Conservation (phyloP, 2,797 vertebrate genomes). For the Xenops minutus region DNA sequence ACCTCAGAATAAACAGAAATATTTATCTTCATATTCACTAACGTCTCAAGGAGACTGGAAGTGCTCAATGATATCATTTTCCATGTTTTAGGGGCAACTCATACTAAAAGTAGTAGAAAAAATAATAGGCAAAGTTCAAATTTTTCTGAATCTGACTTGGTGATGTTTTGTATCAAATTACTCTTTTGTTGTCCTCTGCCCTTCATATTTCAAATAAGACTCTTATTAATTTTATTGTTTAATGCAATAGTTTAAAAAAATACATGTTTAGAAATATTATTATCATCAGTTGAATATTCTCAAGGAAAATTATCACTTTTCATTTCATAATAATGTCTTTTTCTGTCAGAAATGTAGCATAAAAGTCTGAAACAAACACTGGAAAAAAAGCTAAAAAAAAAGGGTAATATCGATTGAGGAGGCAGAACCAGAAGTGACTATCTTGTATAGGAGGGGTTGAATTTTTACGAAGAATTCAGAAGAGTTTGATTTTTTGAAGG, state of each 20-base stretch:
- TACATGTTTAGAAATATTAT: not conserved
- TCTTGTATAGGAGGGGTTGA: rapidly evolving
- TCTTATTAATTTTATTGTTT: not conserved
- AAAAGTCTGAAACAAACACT: not conserved
- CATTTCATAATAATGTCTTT: not conserved
- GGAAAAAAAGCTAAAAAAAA: not conserved
- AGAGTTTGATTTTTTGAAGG: not conserved
- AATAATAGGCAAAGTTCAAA: not conserved
- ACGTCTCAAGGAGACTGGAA: not conserved
- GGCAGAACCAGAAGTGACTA: not conserved
- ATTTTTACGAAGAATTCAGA: not conserved
- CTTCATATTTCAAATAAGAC: not conserved
- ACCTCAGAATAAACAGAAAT: not conserved
- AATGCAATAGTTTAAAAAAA: not conserved
- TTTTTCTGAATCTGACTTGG: not conserved
- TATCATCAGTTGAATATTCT: not conserved
- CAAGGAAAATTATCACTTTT: not conserved
- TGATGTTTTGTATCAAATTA: not conserved
- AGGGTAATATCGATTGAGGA: not conserved
- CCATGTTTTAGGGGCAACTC: not conserved
- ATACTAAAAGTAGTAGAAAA: not conserved
- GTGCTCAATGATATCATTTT: not conserved
- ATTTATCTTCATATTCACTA: not conserved
- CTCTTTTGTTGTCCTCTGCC: not conserved
- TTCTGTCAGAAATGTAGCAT: not conserved